Evolutionary conservation across 2,888 invertebrate genomes (phyloP).

Genomic region (Phortica magna): DNA sequence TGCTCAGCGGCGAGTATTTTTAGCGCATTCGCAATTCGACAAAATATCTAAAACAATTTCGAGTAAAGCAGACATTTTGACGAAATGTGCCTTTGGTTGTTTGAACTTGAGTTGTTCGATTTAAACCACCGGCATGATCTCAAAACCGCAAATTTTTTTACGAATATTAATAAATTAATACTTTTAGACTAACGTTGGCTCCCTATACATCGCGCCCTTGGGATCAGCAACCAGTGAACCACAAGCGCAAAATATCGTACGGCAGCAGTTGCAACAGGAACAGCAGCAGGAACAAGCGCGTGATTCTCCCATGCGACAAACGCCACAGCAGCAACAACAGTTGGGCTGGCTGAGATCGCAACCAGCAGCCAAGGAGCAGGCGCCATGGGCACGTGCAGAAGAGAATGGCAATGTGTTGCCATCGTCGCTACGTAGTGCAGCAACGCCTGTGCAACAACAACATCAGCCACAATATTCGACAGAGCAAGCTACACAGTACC

Average conservation of each 20-base stretch:
- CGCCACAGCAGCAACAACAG: slow-evolving; percentile 66
- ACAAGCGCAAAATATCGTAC: slow-evolving; percentile 73
- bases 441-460: slow-evolving; percentile 61
- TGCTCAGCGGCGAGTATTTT: neutral
- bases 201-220: slow-evolving; percentile 81
- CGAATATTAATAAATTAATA: neutral
- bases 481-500: slow-evolving; percentile 46
- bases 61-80: too few relatives aligned
- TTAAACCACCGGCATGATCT: too few relatives aligned
- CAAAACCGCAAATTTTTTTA: neutral
- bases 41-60: too few relatives aligned
- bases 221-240: slow-evolving; percentile 72
- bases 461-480: neutral
- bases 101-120: slow-evolving; percentile 59
- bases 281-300: slow-evolving; percentile 61
- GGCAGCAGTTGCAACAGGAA: slow-evolving; percentile 71
- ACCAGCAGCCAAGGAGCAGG: slow-evolving; percentile 68
- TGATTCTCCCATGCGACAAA: slow-evolving; percentile 79
- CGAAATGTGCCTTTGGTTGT: neutral
- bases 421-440: slow-evolving; percentile 75
- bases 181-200: slow-evolving; percentile 78
- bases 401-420: slow-evolving; percentile 74
- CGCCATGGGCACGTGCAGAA: slow-evolving; percentile 75
- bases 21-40: neutral
- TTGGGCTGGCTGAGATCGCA: slow-evolving; percentile 73